Evolutionary conservation across 1,140 invertebrate species (phyloP).

Genomic region (Drosophila guanche): DNA sequence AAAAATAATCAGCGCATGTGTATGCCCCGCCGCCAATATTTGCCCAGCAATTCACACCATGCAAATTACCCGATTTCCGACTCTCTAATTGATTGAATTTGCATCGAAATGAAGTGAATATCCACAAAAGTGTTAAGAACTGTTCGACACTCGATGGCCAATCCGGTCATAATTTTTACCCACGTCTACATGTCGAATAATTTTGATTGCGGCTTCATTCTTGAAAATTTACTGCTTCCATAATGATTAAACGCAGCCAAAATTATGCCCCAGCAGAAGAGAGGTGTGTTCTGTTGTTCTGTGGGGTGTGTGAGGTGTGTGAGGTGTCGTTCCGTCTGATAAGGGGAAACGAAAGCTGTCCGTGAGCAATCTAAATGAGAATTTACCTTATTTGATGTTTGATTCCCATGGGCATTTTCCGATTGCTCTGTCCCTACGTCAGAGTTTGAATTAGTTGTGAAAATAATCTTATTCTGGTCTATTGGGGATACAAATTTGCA

Average conservation of each 20-base stretch:
- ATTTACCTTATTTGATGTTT: no score
- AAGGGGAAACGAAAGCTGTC: conserved; percentile 21
- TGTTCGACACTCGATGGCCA: conserved; percentile 9
- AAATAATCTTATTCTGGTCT: conserved; percentile 28
- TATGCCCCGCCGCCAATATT: conserved; percentile 31
- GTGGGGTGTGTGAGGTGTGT: conserved; percentile 7
- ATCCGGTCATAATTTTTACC: conserved; percentile 61
- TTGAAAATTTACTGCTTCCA: conserved; percentile 66
- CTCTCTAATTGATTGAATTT: conserved; percentile 71
- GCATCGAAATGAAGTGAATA: conserved; percentile 14
- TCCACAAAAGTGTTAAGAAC: conserved; percentile 44
- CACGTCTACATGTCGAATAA: conserved; percentile 67
- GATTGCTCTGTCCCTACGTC: conserved; percentile 23
- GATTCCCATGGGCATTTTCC: conserved; percentile 29
- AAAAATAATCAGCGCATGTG: conserved; percentile 31
- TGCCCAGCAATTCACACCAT: conserved; percentile 61
- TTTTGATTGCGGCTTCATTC: conserved; percentile 60
- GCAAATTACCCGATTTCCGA: conserved; percentile 49
- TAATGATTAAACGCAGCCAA: conserved; percentile 33
- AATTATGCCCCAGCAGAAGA: not conserved
- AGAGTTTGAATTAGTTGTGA: conserved; percentile 35
- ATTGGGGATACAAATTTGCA: conserved; percentile 54
- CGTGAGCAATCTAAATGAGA: conserved; percentile 7
- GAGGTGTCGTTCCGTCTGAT: conserved; percentile 26
- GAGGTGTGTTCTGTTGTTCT: conserved; percentile 32